Conservation (phyloP, 2,113 vertebrate genomes). For the Trichechus manatus region DNA sequence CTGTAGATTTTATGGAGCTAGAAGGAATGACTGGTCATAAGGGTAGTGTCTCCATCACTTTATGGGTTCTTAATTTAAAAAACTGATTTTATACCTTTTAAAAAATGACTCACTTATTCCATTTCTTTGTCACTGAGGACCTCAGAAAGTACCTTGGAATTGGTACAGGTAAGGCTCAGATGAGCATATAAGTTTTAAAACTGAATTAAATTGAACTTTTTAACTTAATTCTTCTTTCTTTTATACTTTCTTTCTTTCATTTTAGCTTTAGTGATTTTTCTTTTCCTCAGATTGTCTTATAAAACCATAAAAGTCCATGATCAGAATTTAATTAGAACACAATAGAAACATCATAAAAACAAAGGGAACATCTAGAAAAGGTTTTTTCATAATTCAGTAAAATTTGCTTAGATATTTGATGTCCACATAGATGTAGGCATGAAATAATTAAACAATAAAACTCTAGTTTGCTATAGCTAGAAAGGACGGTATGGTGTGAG, state of each 20-base stretch:
- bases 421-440: background rate
- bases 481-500: background rate
- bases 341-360: conserved; percentile 15
- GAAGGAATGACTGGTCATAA: background rate
- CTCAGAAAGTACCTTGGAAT: background rate
- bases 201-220: conserved; percentile 1
- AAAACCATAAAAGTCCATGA: background rate
- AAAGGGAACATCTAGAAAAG: background rate
- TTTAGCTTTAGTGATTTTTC: conserved; percentile 39
- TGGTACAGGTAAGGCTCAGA: background rate
- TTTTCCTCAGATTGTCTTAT: background rate
- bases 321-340: conserved; percentile 46
- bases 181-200: conserved; percentile 7
- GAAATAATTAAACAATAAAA: conserved; percentile 29
- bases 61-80: conserved; percentile 26
- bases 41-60: background rate
- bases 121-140: background rate
- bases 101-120: background rate
- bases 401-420: background rate
- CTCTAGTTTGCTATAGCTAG: background rate
- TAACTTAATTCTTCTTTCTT: conserved; percentile 39
- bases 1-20: background rate
- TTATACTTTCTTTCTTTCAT: background rate
- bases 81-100: background rate
- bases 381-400: background rate